These are phyloP conservation scores for Mizuhopecten yessoensis DNA, from an alignment of 1,140 invertebrate genomes.

Conservation along the genomic window DNA sequence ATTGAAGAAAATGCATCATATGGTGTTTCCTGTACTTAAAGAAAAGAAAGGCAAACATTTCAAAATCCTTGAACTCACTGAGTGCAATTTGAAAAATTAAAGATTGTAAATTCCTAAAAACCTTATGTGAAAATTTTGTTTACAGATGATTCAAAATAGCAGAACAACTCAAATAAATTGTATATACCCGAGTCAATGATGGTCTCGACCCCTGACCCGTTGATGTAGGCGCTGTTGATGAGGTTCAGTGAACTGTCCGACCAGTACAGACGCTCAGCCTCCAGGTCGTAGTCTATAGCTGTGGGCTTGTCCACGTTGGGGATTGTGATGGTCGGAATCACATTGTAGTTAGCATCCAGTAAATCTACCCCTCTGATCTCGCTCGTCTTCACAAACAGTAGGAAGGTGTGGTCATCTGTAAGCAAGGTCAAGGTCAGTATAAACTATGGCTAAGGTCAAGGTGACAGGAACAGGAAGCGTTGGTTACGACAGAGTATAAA, in stretches of 20 bases:
- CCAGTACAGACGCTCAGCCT: conserved; percentile 90
- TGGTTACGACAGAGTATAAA: too few relatives aligned
- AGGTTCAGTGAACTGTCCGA: conserved; percentile 90
- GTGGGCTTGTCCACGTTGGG: conserved; percentile 86
- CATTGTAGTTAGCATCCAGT: conserved; percentile 89
- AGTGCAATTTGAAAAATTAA: too few relatives aligned
- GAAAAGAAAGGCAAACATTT: too few relatives aligned
- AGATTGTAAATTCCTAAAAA: too few relatives aligned
- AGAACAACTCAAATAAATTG: too few relatives aligned
- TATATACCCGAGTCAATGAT: conserved; percentile 89
- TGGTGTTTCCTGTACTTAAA: too few relatives aligned
- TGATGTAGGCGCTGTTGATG: conserved; percentile 88
- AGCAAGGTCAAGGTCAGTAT: conserved; percentile 59
- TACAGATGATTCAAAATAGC: too few relatives aligned
- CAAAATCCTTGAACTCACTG: too few relatives aligned
- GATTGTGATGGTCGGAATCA: conserved; percentile 90
- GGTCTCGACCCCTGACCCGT: conserved; percentile 87
- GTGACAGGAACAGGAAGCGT: background rate
- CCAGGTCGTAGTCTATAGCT: conserved; percentile 88
- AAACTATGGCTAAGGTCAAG: background rate
- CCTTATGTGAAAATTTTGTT: too few relatives aligned
- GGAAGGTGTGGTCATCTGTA: conserved; percentile 89
- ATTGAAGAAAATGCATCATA: too few relatives aligned
- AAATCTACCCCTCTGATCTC: conserved; percentile 94
- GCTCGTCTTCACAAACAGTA: conserved; percentile 89